These are phyloP conservation scores for Pseudomyrmex concolor DNA, from an alignment of 1,140 invertebrate genomes.

Conservation along the genomic window DNA sequence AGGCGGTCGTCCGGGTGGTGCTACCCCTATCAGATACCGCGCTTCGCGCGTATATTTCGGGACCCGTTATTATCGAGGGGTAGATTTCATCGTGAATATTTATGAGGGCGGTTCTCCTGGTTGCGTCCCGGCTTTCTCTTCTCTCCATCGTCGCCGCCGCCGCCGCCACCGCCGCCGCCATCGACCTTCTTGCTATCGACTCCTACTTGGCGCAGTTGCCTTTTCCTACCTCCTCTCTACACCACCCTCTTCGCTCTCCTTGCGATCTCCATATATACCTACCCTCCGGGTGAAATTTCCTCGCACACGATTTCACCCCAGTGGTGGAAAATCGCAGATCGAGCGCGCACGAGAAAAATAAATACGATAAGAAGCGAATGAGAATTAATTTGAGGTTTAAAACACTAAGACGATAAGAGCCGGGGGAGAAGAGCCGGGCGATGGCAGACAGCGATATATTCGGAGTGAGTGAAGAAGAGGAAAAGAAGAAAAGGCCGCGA, in stretches of 20 bases:
- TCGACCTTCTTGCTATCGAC: conserved; percentile 67
- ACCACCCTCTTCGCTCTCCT: conserved; percentile 18
- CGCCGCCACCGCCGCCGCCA: conserved; percentile 24
- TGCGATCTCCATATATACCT: conserved; percentile 37
- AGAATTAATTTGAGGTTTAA: conserved; percentile 73
- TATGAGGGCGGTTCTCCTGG: conserved; percentile 77
- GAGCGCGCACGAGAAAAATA: conserved; percentile 66
- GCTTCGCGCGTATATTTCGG: conserved; percentile 78
- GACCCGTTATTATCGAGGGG: conserved; percentile 83
- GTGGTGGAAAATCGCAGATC: conserved; percentile 16
- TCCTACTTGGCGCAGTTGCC: conserved; percentile 57
- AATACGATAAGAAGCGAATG: conserved; percentile 71
- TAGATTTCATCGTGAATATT: conserved; percentile 85
- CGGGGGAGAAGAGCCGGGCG: neutral
- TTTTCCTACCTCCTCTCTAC: conserved; percentile 38
- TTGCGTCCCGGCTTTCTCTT: conserved; percentile 58
- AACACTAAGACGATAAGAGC: conserved; percentile 69
- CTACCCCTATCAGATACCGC: conserved; percentile 73
- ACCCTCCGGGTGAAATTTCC: conserved; percentile 30
- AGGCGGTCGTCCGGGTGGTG: conserved; percentile 52
- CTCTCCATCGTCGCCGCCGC: conserved; percentile 39
- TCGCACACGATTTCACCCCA: conserved; percentile 25
- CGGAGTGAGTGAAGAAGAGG: too few species aligned
- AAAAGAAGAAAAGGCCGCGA: too few species aligned
- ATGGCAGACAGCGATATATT: neutral